Percentiles rank a stretch among this genome's conserved stretches.
Conservation (phyloP, 2,888 invertebrate genomes). For the Patella pellucida region DNA sequence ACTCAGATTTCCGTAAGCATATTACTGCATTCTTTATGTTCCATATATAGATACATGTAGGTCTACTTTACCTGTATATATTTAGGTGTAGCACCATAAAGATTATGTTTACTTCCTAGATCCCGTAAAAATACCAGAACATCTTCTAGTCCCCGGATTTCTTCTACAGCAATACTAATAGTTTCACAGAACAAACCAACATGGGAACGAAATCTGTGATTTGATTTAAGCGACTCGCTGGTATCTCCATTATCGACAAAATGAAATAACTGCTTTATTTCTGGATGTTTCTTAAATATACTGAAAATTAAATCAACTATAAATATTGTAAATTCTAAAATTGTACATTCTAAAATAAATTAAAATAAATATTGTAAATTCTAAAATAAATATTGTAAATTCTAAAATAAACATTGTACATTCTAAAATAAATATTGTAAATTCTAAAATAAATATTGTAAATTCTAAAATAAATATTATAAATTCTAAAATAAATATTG, state of each 20-base stretch:
- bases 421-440: too few species aligned
- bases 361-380: too few species aligned
- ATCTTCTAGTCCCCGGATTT: not conserved
- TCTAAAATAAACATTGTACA: too few species aligned
- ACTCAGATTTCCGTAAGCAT: too few species aligned
- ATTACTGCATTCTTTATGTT: too few species aligned
- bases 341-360: too few species aligned
- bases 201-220: slow-evolving; percentile 2
- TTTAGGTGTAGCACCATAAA: not conserved
- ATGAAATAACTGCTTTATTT: not conserved
- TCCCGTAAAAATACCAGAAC: not conserved
- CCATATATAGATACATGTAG: not conserved
- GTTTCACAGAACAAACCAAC: slow-evolving; percentile 4
- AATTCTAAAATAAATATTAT: too few species aligned
- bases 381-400: too few species aligned
- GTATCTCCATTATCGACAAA: not conserved
- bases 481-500: too few species aligned
- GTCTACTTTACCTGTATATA: not conserved
- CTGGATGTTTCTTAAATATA: slow-evolving; percentile 4
- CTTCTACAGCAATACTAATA: not conserved
- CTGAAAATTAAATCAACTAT: not conserved
- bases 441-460: too few species aligned
- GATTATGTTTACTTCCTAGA: not conserved
- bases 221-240: not conserved
- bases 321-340: too few species aligned